Evolutionary conservation across 2,888 invertebrate genomes (phyloP).

Genomic region (Cryptocheilus praepositus): DNA sequence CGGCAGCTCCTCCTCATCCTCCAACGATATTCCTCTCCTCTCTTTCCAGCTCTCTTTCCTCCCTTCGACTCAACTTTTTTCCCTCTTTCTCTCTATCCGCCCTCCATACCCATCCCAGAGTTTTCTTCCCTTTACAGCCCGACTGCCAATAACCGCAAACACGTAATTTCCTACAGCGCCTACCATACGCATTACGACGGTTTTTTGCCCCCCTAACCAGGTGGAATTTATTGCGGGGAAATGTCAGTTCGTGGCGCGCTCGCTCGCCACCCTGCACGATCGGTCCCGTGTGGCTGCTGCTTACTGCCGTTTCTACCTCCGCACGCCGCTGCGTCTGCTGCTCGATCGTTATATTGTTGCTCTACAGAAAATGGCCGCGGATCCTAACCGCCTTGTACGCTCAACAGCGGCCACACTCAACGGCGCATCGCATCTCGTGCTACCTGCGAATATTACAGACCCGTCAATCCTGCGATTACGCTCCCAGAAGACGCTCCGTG

Average conservation of each 20-base stretch:
- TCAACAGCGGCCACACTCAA: too few relatives aligned
- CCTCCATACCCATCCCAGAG: conserved; percentile 33
- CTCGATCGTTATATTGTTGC: conserved; percentile 6
- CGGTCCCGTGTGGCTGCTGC: conserved; percentile 18
- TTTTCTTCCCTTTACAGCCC: conserved; percentile 61
- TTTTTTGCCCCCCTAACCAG: conserved; percentile 56
- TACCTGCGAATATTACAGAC: too few relatives aligned
- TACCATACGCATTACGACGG: conserved; percentile 55
- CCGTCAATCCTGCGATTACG: too few relatives aligned
- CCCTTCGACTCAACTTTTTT: conserved; percentile 2
- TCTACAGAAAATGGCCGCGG: neutral
- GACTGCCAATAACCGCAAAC: conserved; percentile 69
- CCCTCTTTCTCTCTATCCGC: conserved; percentile 23
- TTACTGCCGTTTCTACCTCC: neutral
- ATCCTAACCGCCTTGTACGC: too few relatives aligned
- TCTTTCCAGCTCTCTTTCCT: conserved; percentile 12
- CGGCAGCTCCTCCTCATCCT: conserved; percentile 58
- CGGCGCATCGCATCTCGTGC: too few relatives aligned
- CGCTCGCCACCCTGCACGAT: conserved; percentile 36
- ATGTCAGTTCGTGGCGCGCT: conserved; percentile 50
- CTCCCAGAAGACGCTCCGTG: too few relatives aligned
- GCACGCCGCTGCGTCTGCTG: conserved; percentile 6
- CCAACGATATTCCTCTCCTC: conserved; percentile 28
- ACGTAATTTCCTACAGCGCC: conserved; percentile 69
- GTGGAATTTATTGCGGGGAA: conserved; percentile 63